phyloP scores from a whole-genome alignment of 2,113 vertebrate genomes.

The Alligator sinensis region DNA sequence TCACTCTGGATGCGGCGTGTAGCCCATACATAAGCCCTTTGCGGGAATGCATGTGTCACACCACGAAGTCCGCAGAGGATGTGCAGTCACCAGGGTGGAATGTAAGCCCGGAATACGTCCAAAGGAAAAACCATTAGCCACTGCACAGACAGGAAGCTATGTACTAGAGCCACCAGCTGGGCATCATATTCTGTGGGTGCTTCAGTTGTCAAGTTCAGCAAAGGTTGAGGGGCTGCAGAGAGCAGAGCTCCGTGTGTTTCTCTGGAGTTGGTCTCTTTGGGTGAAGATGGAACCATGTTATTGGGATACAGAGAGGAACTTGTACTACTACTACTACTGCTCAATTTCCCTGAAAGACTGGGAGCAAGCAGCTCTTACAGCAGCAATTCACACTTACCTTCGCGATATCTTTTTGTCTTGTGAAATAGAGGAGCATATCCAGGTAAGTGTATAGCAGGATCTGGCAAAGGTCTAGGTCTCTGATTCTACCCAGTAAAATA shows the following conservation, averaged over 20 bases:
- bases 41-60: background rate
- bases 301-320: background rate
- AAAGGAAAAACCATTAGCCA: background rate
- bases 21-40: background rate
- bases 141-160: no score
- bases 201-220: background rate
- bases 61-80: background rate
- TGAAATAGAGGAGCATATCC: slow-evolving; percentile 95
- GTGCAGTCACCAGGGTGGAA: background rate
- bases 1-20: background rate
- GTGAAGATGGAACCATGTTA: no score
- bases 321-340: no score
- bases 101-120: no score
- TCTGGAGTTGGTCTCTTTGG: background rate
- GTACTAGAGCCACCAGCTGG: no score
- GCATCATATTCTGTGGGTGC: background rate
- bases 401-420: slow-evolving; percentile 91
- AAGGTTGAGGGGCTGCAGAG: background rate
- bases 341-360: no score
- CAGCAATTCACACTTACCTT: slow-evolving; percentile 80
- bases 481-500: slow-evolving; percentile 87
- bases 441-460: slow-evolving; percentile 90
- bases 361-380: background rate
- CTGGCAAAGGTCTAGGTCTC: slow-evolving; percentile 94
- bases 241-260: background rate